These are phyloP conservation scores for Polyommatus icarus DNA, from an alignment of 2,888 invertebrate genomes.

Conservation along the genomic window DNA sequence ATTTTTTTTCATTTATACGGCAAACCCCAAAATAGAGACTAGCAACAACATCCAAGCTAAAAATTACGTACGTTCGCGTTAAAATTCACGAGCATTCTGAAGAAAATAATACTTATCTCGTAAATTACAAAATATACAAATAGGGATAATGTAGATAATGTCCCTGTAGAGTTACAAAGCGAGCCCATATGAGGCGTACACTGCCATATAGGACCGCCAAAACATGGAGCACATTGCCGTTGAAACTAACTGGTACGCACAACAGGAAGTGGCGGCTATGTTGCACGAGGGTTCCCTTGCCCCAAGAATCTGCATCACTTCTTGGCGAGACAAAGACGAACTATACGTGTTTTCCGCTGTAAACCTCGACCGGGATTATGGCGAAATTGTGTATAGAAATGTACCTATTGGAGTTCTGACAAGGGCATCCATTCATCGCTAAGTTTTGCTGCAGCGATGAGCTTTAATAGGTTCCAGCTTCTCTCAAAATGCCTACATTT, in stretches of 20 bases:
- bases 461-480: too few species aligned
- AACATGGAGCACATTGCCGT: conserved; percentile 36
- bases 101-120: too few species aligned
- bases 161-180: too few species aligned
- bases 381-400: conserved; percentile 27
- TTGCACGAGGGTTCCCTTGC: conserved; percentile 27
- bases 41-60: too few species aligned
- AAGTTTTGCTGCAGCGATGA: not conserved
- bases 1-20: too few species aligned
- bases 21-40: too few species aligned
- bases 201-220: conserved; percentile 36
- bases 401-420: conserved; percentile 34
- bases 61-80: too few species aligned
- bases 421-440: conserved; percentile 34
- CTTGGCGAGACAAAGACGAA: too few species aligned
- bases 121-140: too few species aligned
- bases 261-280: conserved; percentile 34
- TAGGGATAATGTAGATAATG: too few species aligned
- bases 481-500: too few species aligned
- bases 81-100: too few species aligned
- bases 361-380: conserved; percentile 34
- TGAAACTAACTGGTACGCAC: conserved; percentile 40
- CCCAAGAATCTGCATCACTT: conserved; percentile 34
- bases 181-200: not conserved
- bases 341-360: conserved; percentile 36